Percentiles rank a stretch among this genome's conserved stretches.
Conservation (phyloP, 1,140 invertebrate genomes). For the Diachasma alloeum region DNA sequence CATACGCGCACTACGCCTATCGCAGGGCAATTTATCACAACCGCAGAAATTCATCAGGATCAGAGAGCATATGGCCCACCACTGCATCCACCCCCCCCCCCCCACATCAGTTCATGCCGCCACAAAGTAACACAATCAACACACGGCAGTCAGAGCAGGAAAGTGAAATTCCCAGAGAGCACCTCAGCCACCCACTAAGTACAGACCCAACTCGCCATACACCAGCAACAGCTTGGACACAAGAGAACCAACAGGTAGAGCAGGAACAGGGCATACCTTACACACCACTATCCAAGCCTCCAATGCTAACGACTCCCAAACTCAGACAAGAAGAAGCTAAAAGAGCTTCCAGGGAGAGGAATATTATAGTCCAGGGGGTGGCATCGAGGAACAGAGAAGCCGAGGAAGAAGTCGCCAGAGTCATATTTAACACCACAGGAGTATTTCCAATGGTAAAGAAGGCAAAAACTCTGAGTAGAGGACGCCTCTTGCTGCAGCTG, state of each 20-base stretch:
- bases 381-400: background rate
- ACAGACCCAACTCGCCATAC: too few relatives aligned
- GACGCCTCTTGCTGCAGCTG: background rate
- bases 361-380: background rate
- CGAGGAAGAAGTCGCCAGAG: background rate
- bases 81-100: too few relatives aligned
- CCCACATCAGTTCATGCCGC: too few relatives aligned
- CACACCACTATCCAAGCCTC: background rate
- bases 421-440: background rate
- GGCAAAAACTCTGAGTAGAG: background rate
- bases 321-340: background rate
- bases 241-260: background rate
- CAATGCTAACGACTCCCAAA: background rate
- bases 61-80: too few relatives aligned
- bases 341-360: background rate
- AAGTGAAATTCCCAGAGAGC: too few relatives aligned
- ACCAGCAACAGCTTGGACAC: background rate
- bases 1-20: too few relatives aligned
- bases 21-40: too few relatives aligned
- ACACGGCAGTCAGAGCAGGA: too few relatives aligned
- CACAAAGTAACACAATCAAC: too few relatives aligned
- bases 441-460: background rate
- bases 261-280: background rate
- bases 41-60: too few relatives aligned
- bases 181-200: too few relatives aligned